Evolutionary conservation across 2,888 invertebrate genomes (phyloP), one percentile per base, ranked within the genome.

Genomic region (Trichopria drosophilae): DNA sequence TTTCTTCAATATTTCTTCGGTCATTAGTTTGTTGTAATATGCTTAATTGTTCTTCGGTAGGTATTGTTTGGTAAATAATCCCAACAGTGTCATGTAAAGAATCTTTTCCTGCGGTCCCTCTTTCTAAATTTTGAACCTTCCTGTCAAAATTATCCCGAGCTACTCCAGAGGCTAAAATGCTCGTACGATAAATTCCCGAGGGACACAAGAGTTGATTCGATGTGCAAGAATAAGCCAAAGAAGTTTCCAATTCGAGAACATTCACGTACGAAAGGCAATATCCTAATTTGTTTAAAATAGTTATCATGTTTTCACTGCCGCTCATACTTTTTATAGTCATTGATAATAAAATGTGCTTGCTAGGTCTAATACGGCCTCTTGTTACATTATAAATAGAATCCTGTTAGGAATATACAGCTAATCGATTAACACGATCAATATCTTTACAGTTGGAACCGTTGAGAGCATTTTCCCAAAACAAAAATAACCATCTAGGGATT

Each of bases 41-140:
- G n/a, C n/a, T 34, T 13, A 20, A 13, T 23, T 35, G 9, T 22
- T 31, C 24, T 20, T 12, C 15, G 23, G 20, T 22, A 23, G 20
- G 16, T 40, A 43, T 10, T 44, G 53, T 41, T 53, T 62, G 63
- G 47, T 49, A 62, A 37, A 64, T 45, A 18, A 63, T 63, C 3
- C 64, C 61, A 3, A 64, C 63, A 0, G 58, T 64, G 19, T 65
- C 63, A 26, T 64, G 59, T 2, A 66, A 37, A 1, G 62, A 64
- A 28, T 64, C 58, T 50, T 63, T 66, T 4, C 63, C 63, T 10
- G 15, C 54, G 1, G 12, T n/a, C n/a, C n/a, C n/a, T n/a, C n/a
- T n/a, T n/a, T n/a, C n/a, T n/a, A n/a, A 5, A 10, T 63, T 65
- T 28, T 68, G 64, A 10, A 63, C 59, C 37, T 55, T 63, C 6